These are phyloP conservation scores for Drosophila orosa DNA, from an alignment of 1,140 invertebrate genomes.

Conservation along the genomic window DNA sequence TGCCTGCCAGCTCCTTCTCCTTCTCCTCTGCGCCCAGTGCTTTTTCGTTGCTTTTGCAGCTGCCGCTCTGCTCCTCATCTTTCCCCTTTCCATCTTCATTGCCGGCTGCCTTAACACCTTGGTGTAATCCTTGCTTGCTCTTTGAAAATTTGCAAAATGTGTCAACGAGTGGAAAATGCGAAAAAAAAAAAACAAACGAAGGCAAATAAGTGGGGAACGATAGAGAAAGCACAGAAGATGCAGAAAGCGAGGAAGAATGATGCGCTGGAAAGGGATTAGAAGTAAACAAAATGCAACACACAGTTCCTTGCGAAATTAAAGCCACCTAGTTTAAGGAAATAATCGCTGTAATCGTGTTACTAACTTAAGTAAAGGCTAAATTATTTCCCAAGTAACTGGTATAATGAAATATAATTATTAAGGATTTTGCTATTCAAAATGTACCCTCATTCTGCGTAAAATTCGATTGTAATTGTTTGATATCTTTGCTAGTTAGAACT, in stretches of 20 bases:
- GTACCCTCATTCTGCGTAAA: no score
- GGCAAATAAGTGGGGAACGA: background rate
- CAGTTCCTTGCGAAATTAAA: background rate
- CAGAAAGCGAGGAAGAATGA: background rate
- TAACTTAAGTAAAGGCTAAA: background rate
- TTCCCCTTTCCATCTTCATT: constrained; percentile 3
- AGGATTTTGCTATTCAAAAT: background rate
- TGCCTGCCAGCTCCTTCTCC: constrained; percentile 6
- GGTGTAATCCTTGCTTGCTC: constrained; percentile 28
- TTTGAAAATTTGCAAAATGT: constrained; percentile 33
- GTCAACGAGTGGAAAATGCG: constrained; percentile 17
- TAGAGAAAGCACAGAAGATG: background rate
- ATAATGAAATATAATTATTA: background rate
- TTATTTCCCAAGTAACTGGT: background rate
- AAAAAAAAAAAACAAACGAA: constrained; percentile 5
- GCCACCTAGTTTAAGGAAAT: background rate
- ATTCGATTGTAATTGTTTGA: background rate
- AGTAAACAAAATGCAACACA: background rate
- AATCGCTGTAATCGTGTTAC: background rate
- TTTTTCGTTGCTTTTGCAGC: constrained; percentile 68
- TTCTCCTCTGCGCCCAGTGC: constrained; percentile 21
- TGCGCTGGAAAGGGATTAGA: background rate
- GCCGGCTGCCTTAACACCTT: constrained; percentile 34
- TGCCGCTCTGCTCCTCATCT: constrained; percentile 29
- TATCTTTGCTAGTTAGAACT: background rate